Evolutionary conservation across 2,797 vertebrate genomes (phyloP), one percentile per base, ranked within the genome.

Genomic region (Furcifer pardalis): DNA sequence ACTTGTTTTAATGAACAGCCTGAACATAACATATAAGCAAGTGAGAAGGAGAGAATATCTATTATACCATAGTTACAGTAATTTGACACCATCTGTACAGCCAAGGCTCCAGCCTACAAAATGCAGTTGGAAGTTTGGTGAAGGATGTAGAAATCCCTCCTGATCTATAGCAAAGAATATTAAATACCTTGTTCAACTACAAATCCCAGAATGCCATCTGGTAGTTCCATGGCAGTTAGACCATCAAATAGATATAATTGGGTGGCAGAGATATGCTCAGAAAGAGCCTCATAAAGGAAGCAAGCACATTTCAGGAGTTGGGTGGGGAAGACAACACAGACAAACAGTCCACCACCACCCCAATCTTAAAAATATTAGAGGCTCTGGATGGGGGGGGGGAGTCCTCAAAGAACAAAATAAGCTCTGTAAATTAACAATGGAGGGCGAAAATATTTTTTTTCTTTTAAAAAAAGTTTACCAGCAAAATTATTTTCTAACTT

Each of bases 1-100:
- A n/a, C 49, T 93, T 71, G 81, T 87, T 71, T n/a, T 87, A 90
- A 91, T 77, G 87, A 60, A 46, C 84, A 92, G 76, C 86, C 83
- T 83, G 74, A 15, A 84, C 69, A 89, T 84, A 32, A 74, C 27
- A 49, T 49, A 74, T 49, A 74, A n/a, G 17, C 27, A 30, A 46
- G n/a, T 4, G 13, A 74, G 42, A 74, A 13, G 42, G 69, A 65
- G 30, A 65, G 12, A n/a, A n/a, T 30, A 32, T 65, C n/a, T n/a
- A n/a, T n/a, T n/a, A n/a, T n/a, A n/a, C n/a, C 21, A 56, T 19
- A 23, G 52, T 56, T 56, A 56, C 15, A 56, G 19, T 49, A 56
- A 56, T 56, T 88, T 56, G 52, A 56, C 5, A 19, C 52, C 52
- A 17, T 56, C 21, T 56, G 17, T 19, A 15, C 52, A 19, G 52